Evolutionary conservation across 1,140 invertebrate genomes (phyloP), one percentile per base, ranked within the genome.

Genomic region (Ericerus pela): DNA sequence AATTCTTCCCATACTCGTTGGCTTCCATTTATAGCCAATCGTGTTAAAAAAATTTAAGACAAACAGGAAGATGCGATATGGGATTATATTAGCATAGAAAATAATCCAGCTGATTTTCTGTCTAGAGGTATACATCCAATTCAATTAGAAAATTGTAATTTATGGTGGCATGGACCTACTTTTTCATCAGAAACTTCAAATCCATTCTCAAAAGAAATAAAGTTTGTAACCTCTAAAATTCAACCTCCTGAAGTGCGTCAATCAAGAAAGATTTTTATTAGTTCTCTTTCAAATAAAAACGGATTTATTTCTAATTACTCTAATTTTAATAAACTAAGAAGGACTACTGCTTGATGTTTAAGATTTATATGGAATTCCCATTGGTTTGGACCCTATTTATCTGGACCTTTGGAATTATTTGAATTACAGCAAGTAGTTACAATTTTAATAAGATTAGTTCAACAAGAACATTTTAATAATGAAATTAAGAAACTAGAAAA

Each of bases 361-460:
- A 12, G 43, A 56, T 16, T 30, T 27, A 10, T 20, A 60, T 60
- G 11, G 61, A 66, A 56, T 64, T 66, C 31, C 51, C 63, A 5
- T 63, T 61, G 41, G 63, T 62, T 10, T 16, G 37, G 28, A 55
- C 62, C 1, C 24, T 63, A 4, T 61, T 52, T 11, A 8, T 56
- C 59, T 28, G 60, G 67, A 67, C 67, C 11, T 61, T 61, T 56
- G 61, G 66, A 29, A 62, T 62, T 37, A 14, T 66, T 2, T n/a
- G n/a, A n/a, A n/a, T n/a, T n/a, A n/a, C n/a, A n/a, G n/a, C n/a
- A n/a, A n/a, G n/a, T n/a, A n/a, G n/a, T n/a, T n/a, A n/a, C n/a
- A n/a, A n/a, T n/a, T n/a, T n/a, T n/a, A n/a, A n/a, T n/a, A n/a
- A n/a, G n/a, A n/a, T n/a, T n/a, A n/a, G n/a, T n/a, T n/a, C n/a